These are phyloP conservation scores for Cyclargus thomasi DNA, from an alignment of 1,140 invertebrate species.

Conservation along the genomic window DNA sequence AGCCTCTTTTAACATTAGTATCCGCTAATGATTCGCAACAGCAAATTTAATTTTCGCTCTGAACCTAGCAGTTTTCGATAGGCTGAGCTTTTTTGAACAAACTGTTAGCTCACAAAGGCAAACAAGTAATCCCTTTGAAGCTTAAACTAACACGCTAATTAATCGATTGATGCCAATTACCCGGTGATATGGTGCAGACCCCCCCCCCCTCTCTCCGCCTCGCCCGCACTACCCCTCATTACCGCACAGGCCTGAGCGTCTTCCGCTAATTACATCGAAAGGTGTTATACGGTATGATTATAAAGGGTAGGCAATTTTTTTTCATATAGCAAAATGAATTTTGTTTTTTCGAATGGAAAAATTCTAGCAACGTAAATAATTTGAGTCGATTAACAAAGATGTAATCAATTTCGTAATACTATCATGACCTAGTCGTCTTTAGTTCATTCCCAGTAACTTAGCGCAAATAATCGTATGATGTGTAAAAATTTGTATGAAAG, in stretches of 20 bases:
- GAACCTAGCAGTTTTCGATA: background rate
- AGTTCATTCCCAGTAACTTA: no score
- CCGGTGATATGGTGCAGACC: slow-evolving; percentile 66
- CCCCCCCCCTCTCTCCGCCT: slow-evolving; percentile 22
- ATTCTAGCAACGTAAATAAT: no score
- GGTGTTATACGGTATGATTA: slow-evolving; percentile 19
- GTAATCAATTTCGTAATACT: no score
- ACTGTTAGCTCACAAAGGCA: background rate
- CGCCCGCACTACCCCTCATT: slow-evolving; percentile 20
- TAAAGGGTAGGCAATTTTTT: background rate
- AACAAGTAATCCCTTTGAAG: background rate
- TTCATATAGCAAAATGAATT: background rate
- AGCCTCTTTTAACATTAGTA: no score
- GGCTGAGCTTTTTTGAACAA: background rate
- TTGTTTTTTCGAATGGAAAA: no score
- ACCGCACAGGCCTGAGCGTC: slow-evolving; percentile 20
- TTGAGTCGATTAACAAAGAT: no score
- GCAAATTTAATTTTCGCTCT: background rate
- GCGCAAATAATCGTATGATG: no score
- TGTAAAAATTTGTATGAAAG: no score
- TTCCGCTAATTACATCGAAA: slow-evolving; percentile 46
- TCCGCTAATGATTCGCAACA: no score
- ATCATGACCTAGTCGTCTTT: no score
- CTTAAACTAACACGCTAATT: slow-evolving; percentile 44
- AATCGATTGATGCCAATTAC: slow-evolving; percentile 71